These are phyloP conservation scores for Fundulus diaphanus DNA, from an alignment of 2,797 vertebrate species.

Conservation along the genomic window DNA sequence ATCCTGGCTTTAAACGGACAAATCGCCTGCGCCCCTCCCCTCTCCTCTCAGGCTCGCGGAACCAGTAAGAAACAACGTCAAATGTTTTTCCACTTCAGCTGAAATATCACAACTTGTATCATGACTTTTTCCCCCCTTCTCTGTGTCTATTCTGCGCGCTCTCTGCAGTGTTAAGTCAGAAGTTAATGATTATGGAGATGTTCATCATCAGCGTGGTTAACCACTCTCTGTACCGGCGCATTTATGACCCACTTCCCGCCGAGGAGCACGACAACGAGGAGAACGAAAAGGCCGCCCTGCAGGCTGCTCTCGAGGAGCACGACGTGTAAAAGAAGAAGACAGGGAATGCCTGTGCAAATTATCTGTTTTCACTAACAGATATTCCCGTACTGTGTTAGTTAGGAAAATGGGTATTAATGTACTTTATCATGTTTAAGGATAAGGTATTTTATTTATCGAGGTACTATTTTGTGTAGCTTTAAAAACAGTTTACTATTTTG, in stretches of 20 bases:
- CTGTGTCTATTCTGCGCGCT: conserved; percentile 1
- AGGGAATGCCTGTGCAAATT: neutral
- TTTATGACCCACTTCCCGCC: conserved; percentile 70
- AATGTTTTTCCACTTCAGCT: neutral
- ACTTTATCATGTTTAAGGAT: conserved; percentile 1
- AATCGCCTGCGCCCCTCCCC: conserved; percentile 87
- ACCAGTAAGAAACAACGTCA: conserved; percentile 79
- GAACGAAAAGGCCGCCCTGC: conserved; percentile 40
- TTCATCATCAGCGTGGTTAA: conserved; percentile 87
- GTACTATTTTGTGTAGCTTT: neutral
- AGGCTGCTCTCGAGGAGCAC: conserved; percentile 53
- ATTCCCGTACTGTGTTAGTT: neutral
- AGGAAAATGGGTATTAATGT: neutral
- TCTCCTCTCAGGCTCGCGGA: conserved; percentile 85
- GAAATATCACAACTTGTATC: neutral
- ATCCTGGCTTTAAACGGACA: conserved; percentile 80
- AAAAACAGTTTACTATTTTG: neutral
- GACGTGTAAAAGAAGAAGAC: conserved; percentile 50
- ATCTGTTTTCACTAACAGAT: conserved; percentile 8
- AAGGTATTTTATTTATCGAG: neutral
- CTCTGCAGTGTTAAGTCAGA: conserved; percentile 85
- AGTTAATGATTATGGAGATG: conserved; percentile 90
- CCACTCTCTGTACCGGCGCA: conserved; percentile 81
- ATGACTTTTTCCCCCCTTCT: neutral
- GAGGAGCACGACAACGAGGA: conserved; percentile 58